Evolutionary conservation across 2,888 invertebrate genomes (phyloP), one percentile per base, ranked within the genome.

Genomic region (Tipula vernalis): DNA sequence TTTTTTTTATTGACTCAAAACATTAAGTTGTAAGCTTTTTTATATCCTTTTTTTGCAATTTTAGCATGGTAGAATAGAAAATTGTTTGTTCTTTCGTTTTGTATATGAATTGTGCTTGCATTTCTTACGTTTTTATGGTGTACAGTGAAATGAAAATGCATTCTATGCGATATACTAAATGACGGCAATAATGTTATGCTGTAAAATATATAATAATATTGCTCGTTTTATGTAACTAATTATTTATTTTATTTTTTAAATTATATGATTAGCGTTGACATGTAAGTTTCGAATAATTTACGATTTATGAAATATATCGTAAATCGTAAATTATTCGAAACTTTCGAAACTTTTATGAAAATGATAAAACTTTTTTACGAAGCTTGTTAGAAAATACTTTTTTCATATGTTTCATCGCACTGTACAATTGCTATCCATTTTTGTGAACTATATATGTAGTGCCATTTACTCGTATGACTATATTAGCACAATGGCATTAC

Each of bases 1-100:
- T 71, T 71, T 71, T 71, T 71, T 71, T 71, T 71, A 71, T 71
- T 71, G 71, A 71, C 71, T 71, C 71, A 71, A 71, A 71, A 71
- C 71, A 71, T 71, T 71, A 71, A 71, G 71, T 71, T 71, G 71
- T 71, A 71, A 71, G 71, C 71, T 71, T 71, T 71, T 71, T 71
- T 28, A 71, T 71, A 71, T 71, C 10, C 28, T 71, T 71, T 28
- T 28, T 71, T 71, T 71, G 28, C 71, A 57, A 18, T 57, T 57
- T 51, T 71, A 71, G 28, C 28, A 71, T 28, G 8, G 71, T 28
- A 71, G 8, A 10, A 71, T 28, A 18, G 18, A 71, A 28, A 71
- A 71, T n/a, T 71, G 5, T 18, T 71, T 71, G 28, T 71, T 71
- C 71, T 71, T 71, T 18, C 71, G 71, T 28, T 71, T 6, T 28